A percentile compares a stretch with the other conserved stretches of the same genome.
Conservation (phyloP, 2,888 invertebrate species). For the Epinotia ramella region DNA sequence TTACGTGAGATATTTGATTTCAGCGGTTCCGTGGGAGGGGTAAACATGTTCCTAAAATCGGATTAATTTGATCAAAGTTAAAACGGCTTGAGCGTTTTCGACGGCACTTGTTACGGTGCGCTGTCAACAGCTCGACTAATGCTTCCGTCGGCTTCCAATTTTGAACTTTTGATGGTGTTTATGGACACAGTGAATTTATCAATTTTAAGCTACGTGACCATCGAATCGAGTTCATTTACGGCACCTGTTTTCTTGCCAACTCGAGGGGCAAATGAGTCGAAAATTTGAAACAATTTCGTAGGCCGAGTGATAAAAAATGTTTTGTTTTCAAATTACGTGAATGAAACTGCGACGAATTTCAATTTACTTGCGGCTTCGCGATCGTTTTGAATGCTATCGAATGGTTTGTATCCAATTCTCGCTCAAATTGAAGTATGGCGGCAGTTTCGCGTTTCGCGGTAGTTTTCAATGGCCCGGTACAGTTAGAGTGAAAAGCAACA, state of each 20-base stretch:
- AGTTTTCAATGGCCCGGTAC: constrained; percentile 69
- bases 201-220: constrained; percentile 54
- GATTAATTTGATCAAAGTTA: constrained; percentile 81
- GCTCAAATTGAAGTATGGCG: constrained; percentile 60
- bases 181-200: constrained; percentile 56
- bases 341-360: constrained; percentile 52
- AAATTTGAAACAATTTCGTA: constrained; percentile 45
- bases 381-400: constrained; percentile 50
- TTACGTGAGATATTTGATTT: constrained; percentile 57
- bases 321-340: constrained; percentile 44
- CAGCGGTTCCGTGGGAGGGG: constrained; percentile 54
- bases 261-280: constrained; percentile 46
- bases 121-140: constrained; percentile 81
- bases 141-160: constrained; percentile 80
- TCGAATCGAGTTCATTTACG: constrained; percentile 48
- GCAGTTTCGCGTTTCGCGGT: constrained; percentile 48
- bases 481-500: constrained; percentile 75
- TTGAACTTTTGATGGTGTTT: constrained; percentile 81
- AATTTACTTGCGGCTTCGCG: constrained; percentile 62
- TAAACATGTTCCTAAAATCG: constrained; percentile 71
- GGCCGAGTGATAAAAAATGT: constrained; percentile 38
- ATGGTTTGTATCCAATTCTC: constrained; percentile 50
- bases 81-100: constrained; percentile 74
- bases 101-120: constrained; percentile 74
- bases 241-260: constrained; percentile 51